Conservation (phyloP, 2,113 vertebrate species). For the Panthera uncia region DNA sequence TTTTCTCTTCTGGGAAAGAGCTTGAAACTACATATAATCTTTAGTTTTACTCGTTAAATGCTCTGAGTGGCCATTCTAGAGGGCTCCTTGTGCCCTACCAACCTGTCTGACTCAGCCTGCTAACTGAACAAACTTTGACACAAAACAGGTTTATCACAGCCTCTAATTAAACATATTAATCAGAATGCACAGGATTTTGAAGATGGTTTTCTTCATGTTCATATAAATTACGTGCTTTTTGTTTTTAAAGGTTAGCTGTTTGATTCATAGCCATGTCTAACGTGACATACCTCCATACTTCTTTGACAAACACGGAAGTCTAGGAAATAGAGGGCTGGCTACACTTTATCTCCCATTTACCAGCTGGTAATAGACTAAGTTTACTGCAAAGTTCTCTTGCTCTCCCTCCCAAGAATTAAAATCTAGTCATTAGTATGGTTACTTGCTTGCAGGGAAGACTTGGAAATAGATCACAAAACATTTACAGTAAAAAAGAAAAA, state of each 20-base stretch:
- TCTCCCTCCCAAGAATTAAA: not conserved
- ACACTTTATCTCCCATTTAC: not conserved
- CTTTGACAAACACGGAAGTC: not conserved
- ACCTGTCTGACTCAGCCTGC: not conserved
- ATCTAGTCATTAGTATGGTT: not conserved
- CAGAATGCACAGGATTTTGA: not conserved
- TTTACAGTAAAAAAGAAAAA: not conserved
- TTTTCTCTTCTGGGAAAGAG: not conserved
- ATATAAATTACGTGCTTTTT: not conserved
- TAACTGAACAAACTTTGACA: not conserved
- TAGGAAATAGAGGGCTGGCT: not conserved
- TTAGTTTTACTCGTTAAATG: not conserved
- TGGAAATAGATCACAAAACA: not conserved
- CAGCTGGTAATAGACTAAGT: constrained; percentile 68
- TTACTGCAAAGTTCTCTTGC: not conserved
- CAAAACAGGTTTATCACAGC: not conserved
- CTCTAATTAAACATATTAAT: not conserved
- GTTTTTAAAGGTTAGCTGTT: not conserved
- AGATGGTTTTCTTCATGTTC: not conserved
- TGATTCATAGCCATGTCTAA: not conserved
- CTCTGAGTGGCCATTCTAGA: not conserved
- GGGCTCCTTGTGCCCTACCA: not conserved
- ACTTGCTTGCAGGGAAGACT: not conserved
- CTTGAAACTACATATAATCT: not conserved
- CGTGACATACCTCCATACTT: not conserved